Conservation (phyloP, 2,888 invertebrate species). For the Elgonia sp. region DNA sequence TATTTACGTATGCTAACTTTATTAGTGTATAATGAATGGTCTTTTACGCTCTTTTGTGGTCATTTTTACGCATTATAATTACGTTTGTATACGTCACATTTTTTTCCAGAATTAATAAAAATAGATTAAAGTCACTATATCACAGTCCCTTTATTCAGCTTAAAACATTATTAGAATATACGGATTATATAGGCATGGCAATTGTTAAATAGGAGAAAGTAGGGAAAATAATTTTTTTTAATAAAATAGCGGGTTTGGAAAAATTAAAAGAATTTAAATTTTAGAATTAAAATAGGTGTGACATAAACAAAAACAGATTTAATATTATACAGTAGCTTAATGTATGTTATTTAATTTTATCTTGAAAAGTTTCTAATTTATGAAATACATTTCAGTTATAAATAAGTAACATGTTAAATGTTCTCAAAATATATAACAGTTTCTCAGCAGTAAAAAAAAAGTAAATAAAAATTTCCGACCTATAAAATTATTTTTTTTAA, state of each 20-base stretch:
- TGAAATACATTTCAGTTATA: too few species aligned
- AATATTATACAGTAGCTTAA: too few species aligned
- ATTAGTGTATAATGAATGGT: constrained; percentile 22
- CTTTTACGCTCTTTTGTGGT: constrained; percentile 40
- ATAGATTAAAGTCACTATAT: constrained; percentile 16
- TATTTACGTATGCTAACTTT: constrained; percentile 30
- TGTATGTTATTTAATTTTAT: too few species aligned
- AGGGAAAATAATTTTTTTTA: neutral
- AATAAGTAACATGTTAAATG: too few species aligned
- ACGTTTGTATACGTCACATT: constrained; percentile 10
- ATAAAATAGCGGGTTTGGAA: neutral
- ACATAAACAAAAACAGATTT: too few species aligned
- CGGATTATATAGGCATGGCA: neutral
- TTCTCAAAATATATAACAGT: too few species aligned
- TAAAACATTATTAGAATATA: neutral
- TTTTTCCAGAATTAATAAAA: constrained; percentile 6
- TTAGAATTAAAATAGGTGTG: too few species aligned
- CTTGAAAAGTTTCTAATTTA: too few species aligned
- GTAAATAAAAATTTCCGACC: too few species aligned
- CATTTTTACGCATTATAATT: neutral
- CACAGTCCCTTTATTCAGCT: neutral
- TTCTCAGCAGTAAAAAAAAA: too few species aligned
- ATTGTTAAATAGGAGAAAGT: constrained; percentile 8
- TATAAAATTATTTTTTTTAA: too few species aligned
- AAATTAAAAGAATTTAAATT: neutral